Base-by-base conservation (phyloP, 2,888 invertebrate genomes). In the Diabrotica balteata region DNA sequence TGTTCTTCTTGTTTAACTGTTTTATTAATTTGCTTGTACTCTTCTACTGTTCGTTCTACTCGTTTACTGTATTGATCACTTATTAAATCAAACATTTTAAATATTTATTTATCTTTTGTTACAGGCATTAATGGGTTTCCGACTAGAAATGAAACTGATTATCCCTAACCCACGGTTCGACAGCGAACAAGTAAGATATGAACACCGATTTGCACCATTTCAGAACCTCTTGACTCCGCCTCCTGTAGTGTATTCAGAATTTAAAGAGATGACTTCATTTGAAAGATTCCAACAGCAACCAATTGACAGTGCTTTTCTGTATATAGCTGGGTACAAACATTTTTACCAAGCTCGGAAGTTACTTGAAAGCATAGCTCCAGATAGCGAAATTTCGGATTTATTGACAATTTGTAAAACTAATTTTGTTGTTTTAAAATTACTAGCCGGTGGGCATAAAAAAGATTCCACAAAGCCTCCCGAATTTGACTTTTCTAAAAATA, bases 321-420 rank as follows among this genome's bases (percentile, higher is more conserved):
- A 95, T 83, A 87, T 92, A 68, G 91, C 92, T 17, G 95, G 96
- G 0, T 95, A 93, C 79, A 93, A 96, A 84, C 94, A 95, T 82
- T 97, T 97, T 81, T 95, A 95, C 81, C 95, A 95, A 83, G 96
- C 97, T 4, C 89, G 95, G 70, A 90, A 91, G 75, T 87, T 95
- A 70, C 85, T 96, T 67, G 97, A 97, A 85, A 91, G 91, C 59
- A 90, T 97, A 68, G 88, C 91, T 42, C 90, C 91, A 68, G 91
- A 93, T 9, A 93, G 93, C 79, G 92, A 94, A 92, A 89, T 94
- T 69, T 86, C 88, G 44, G 93, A 93, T 80, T 88, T 97, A 72
- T 86, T 97, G 59, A 95, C 94, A 85, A 93, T 98, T 73, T 92
- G 94, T 51, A 98, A 98, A 87, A 96, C 95, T 0, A 98, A 98